phyloP scores from a whole-genome alignment of 1,140 invertebrate species.

The Sinella curviseta region DNA sequence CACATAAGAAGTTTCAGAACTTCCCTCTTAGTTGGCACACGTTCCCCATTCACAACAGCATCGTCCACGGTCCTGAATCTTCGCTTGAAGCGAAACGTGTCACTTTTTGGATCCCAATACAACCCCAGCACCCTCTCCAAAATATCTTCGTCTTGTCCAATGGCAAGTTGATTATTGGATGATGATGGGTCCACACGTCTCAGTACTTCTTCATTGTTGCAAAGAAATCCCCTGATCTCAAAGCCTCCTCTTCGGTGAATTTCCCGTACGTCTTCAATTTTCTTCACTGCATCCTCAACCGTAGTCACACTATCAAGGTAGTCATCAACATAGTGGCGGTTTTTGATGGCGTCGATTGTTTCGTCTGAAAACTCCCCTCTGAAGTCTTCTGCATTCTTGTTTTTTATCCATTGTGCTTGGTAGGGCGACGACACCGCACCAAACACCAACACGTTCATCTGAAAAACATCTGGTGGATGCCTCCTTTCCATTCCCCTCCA shows the following conservation, averaged over 20 bases:
- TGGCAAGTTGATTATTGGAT: neutral
- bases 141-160: neutral
- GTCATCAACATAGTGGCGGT: conserved; percentile 47
- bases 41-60: neutral
- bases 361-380: conserved; percentile 10
- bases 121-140: conserved; percentile 31
- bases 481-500: conserved; percentile 36
- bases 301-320: conserved; percentile 28
- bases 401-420: conserved; percentile 37
- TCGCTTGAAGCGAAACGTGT: conserved; percentile 18
- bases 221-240: neutral
- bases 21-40: neutral
- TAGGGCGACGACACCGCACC: conserved; percentile 44
- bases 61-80: neutral
- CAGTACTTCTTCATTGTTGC: neutral
- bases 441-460: conserved; percentile 46
- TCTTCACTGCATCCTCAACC: conserved; percentile 4
- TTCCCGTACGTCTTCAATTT: neutral
- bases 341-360: neutral
- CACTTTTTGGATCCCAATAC: conserved; percentile 24
- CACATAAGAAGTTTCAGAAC: conserved; percentile 9
- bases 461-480: conserved; percentile 29
- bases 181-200: neutral
- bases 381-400: conserved; percentile 32
- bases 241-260: conserved; percentile 29